These are phyloP conservation scores for Gymnosoma rotundatum DNA, from an alignment of 2,888 invertebrate genomes.

Conservation along the genomic window DNA sequence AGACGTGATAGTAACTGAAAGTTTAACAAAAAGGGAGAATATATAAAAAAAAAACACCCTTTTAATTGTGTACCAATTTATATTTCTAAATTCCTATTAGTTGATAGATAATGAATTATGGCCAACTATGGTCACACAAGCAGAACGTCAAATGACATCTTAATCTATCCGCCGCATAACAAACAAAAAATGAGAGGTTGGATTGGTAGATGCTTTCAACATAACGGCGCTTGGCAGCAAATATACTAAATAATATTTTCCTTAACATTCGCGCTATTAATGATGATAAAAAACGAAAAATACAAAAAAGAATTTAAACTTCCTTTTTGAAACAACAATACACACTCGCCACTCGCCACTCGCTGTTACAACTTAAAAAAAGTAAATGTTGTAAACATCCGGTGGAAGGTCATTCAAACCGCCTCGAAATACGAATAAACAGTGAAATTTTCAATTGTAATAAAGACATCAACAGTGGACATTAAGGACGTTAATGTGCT, in stretches of 20 bases:
- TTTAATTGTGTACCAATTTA: neutral
- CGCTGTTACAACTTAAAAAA: conserved; percentile 33
- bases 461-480: conserved; percentile 64
- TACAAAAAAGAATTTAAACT: conserved; percentile 25
- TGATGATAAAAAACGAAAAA: conserved; percentile 28
- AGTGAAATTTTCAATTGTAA: conserved; percentile 34
- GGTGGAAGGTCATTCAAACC: conserved; percentile 56
- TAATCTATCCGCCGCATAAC: conserved; percentile 51
- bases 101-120: conserved; percentile 58
- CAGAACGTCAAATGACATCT: conserved; percentile 63
- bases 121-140: conserved; percentile 52
- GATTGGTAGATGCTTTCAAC: neutral
- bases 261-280: conserved; percentile 12
- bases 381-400: conserved; percentile 68
- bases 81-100: neutral
- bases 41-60: conserved; percentile 9
- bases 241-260: conserved; percentile 51
- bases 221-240: neutral
- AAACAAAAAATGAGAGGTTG: conserved; percentile 29
- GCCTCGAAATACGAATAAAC: neutral
- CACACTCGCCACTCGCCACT: conserved; percentile 27
- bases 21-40: neutral
- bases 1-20: neutral
- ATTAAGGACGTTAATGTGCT: neutral
- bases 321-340: conserved; percentile 38